Percentiles rank a stretch among this genome's conserved stretches.
These are phyloP conservation scores for Actinia tenebrosa DNA, from an alignment of 64 coral and sea anemone genomes.

Conservation along the genomic window DNA sequence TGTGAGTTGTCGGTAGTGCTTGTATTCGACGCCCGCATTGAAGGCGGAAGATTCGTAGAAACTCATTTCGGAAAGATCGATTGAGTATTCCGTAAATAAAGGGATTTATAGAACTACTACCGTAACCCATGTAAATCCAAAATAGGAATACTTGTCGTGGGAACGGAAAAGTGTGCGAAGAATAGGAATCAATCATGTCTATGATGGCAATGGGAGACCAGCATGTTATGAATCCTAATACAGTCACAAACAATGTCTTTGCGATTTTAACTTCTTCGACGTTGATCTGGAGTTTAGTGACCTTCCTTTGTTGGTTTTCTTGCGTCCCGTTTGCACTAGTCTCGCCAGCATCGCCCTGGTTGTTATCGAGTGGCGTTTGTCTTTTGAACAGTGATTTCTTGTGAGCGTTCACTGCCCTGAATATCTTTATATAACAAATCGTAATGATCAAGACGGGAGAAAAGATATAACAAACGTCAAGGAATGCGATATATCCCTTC, in stretches of 20 bases:
- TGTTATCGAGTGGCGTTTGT: neutral
- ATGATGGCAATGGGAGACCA: slow-evolving; percentile 26
- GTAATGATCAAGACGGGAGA: slow-evolving; percentile 41
- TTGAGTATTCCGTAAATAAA: slow-evolving; percentile 51
- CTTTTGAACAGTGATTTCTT: slow-evolving; percentile 3
- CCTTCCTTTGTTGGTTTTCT: neutral
- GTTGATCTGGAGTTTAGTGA: neutral
- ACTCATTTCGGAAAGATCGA: slow-evolving; percentile 30
- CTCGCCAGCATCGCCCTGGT: neutral
- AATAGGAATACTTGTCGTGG: slow-evolving; percentile 37
- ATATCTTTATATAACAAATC: slow-evolving; percentile 47
- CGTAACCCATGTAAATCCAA: neutral
- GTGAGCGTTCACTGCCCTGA: slow-evolving; percentile 35
- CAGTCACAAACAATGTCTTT: slow-evolving; percentile 29
- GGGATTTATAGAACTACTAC: slow-evolving; percentile 25
- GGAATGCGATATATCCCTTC: slow-evolving; percentile 44
- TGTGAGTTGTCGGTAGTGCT: neutral
- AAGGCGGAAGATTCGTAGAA: slow-evolving; percentile 21
- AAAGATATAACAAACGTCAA: slow-evolving; percentile 32
- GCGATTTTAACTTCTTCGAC: slow-evolving; percentile 38
- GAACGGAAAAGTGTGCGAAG: neutral
- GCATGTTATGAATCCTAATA: slow-evolving; percentile 12
- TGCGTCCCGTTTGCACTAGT: neutral
- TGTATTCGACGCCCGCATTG: neutral
- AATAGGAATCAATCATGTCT: slow-evolving; percentile 22